Percentiles rank a stretch among this genome's conserved stretches.
Evolutionary conservation across 2,113 vertebrate species (phyloP).

Genomic region (Lagopus leucura): DNA sequence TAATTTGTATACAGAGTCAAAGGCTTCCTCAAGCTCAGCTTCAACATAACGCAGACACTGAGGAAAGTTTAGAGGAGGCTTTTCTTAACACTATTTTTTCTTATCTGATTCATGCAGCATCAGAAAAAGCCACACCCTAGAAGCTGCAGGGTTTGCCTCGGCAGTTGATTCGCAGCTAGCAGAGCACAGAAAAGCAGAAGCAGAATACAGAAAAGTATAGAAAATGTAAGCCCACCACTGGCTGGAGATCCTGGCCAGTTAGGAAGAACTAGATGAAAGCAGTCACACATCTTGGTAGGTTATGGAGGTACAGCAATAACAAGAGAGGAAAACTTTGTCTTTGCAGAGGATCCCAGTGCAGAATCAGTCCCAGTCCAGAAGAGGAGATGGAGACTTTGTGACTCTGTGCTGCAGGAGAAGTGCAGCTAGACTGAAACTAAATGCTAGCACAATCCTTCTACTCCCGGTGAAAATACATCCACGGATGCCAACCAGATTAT

Average conservation of each 20-base stretch:
- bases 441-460: conserved; percentile 76
- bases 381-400: conserved; percentile 62
- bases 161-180: conserved; percentile 56
- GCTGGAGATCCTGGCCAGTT: conserved; percentile 95
- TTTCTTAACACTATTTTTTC: conserved; percentile 62
- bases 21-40: conserved; percentile 48
- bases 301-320: conserved; percentile 53
- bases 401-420: conserved; percentile 71
- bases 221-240: conserved; percentile 89
- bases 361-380: conserved; percentile 62
- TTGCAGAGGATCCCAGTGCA: conserved; percentile 63
- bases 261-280: conserved; percentile 97
- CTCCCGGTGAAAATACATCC: conserved; percentile 79
- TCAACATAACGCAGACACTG: background rate
- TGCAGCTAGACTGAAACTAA: conserved; percentile 77
- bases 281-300: conserved; percentile 94
- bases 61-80: conserved; percentile 55
- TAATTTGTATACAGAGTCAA: conserved; percentile 40
- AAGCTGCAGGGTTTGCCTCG: conserved; percentile 65
- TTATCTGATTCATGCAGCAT: conserved; percentile 75
- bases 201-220: conserved; percentile 74
- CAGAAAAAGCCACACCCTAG: conserved; percentile 77
- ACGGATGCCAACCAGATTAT: conserved; percentile 82
- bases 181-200: conserved; percentile 70
- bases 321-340: conserved; percentile 60